These are phyloP conservation scores for Atherix ibis DNA, from an alignment of 2,888 invertebrate genomes.

Conservation along the genomic window DNA sequence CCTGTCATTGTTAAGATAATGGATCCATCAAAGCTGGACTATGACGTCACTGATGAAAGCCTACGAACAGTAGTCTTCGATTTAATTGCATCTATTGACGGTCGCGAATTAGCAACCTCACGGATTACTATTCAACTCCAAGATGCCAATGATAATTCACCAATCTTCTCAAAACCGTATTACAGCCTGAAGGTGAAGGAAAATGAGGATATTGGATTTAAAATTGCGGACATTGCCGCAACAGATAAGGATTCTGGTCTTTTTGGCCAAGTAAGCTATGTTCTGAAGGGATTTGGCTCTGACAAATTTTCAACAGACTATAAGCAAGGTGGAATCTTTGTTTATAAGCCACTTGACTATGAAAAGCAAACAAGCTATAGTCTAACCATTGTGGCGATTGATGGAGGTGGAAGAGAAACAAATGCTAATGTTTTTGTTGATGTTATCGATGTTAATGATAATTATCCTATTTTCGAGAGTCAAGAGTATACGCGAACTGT, in stretches of 20 bases:
- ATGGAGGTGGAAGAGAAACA: conserved; percentile 60
- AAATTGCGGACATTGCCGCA: conserved; percentile 50
- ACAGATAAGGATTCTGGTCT: conserved; percentile 56
- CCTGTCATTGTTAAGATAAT: conserved; percentile 57
- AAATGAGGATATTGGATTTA: conserved; percentile 42
- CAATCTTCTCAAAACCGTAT: conserved; percentile 44
- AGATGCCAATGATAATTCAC: conserved; percentile 69
- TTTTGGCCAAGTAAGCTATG: conserved; percentile 56
- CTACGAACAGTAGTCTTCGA: conserved; percentile 48
- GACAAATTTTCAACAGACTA: conserved; percentile 57
- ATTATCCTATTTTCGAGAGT: conserved; percentile 53
- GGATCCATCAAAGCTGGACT: conserved; percentile 50
- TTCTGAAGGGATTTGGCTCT: conserved; percentile 61
- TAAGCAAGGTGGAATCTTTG: conserved; percentile 47
- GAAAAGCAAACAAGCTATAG: conserved; percentile 68
- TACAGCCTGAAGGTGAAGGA: conserved; percentile 53
- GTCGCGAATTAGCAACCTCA: conserved; percentile 40
- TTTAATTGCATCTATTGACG: conserved; percentile 43
- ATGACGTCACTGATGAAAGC: conserved; percentile 45
- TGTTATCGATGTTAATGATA: conserved; percentile 61
- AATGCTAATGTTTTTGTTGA: conserved; percentile 56
- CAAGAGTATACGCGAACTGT: conserved; percentile 58
- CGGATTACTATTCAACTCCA: conserved; percentile 46
- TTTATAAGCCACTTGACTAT: conserved; percentile 52
- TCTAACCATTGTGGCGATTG: conserved; percentile 61